phyloP scores from a whole-genome alignment of 2,888 invertebrate species.

The Cataglyphis rosenhaueri region DNA sequence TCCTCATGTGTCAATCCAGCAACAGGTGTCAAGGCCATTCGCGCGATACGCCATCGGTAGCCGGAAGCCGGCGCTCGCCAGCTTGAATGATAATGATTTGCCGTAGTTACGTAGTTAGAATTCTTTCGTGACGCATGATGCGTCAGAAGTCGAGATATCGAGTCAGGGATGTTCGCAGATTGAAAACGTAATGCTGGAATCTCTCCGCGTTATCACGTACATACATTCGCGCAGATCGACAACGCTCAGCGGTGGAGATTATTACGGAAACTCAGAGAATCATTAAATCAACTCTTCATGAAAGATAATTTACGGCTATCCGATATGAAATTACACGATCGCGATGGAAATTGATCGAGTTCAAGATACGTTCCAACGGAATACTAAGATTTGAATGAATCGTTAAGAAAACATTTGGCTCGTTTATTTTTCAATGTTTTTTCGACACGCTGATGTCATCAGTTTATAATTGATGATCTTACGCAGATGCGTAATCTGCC shows the following conservation, averaged over 20 bases:
- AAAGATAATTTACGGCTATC: slow-evolving; percentile 10
- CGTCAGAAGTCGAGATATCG: slow-evolving; percentile 18
- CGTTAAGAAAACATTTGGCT: neutral
- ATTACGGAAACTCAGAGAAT: slow-evolving; percentile 4
- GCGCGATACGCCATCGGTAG: slow-evolving; percentile 22
- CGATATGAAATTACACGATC: neutral
- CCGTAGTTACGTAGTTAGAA: slow-evolving; percentile 47
- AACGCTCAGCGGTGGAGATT: neutral
- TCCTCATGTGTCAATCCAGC: slow-evolving; percentile 15
- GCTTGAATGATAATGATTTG: slow-evolving; percentile 54
- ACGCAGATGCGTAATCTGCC: neutral
- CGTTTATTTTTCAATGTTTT: neutral
- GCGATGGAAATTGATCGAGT: slow-evolving; percentile 7
- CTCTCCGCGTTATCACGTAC: neutral
- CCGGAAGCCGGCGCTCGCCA: slow-evolving; percentile 41
- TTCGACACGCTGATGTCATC: neutral
- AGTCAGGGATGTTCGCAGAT: slow-evolving; percentile 28
- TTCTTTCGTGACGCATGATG: slow-evolving; percentile 49
- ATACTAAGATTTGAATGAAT: neutral
- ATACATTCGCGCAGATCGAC: neutral
- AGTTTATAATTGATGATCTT: slow-evolving; percentile 15
- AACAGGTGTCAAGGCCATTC: slow-evolving; percentile 50
- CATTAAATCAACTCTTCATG: slow-evolving; percentile 6
- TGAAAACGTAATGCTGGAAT: slow-evolving; percentile 43
- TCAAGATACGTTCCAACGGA: too few relatives aligned